These are phyloP conservation scores for Varanus salvator DNA, from an alignment of 2,113 vertebrate species.

Conservation along the genomic window DNA sequence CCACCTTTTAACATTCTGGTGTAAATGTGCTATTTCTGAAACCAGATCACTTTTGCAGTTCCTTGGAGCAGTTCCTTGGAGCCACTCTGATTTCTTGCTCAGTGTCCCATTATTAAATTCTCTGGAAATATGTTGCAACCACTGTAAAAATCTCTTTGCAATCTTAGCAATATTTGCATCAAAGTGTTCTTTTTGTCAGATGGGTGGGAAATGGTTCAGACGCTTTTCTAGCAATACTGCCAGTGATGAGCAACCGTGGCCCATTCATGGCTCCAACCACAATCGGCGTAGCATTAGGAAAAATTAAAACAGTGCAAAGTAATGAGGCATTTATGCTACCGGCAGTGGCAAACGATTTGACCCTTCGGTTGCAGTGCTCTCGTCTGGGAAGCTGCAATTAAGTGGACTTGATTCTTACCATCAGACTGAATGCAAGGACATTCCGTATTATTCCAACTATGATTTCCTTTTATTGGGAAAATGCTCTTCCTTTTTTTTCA, in stretches of 20 bases:
- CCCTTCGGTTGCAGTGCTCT: background rate
- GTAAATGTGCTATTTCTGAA: background rate
- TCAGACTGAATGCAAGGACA: background rate
- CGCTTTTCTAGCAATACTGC: background rate
- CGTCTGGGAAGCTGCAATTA: background rate
- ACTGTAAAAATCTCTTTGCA: background rate
- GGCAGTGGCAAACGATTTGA: background rate
- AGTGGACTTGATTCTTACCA: background rate
- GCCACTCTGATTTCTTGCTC: background rate
- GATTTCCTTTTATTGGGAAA: conserved; percentile 5
- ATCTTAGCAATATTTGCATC: background rate
- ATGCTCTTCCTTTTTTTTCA: background rate
- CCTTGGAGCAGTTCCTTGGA: background rate
- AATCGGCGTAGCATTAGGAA: background rate
- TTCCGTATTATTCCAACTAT: background rate
- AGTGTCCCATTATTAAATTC: background rate
- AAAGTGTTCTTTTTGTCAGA: background rate
- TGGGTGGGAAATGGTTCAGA: background rate
- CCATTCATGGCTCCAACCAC: background rate
- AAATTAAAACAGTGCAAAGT: background rate
- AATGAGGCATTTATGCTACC: background rate
- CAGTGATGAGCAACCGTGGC: background rate
- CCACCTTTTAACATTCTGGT: background rate
- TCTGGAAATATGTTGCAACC: background rate
- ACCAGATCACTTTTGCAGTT: background rate